These are phyloP conservation scores for Mola mola DNA, from an alignment of 2,113 vertebrate species.

Conservation along the genomic window DNA sequence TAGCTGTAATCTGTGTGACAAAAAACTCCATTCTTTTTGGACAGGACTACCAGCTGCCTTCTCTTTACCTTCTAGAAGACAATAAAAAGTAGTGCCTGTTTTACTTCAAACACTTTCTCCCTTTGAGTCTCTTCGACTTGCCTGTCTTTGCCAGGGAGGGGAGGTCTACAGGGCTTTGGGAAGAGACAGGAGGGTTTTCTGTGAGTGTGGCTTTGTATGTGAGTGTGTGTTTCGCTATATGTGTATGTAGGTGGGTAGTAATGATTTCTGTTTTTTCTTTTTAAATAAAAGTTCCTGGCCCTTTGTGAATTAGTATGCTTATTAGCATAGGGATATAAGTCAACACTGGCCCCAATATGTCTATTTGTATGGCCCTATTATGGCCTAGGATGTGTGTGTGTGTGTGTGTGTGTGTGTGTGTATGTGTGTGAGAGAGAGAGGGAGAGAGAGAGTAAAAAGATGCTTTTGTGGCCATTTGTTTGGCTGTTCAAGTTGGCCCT, in stretches of 20 bases:
- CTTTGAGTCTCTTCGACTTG: constrained; percentile 20
- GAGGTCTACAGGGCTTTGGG: constrained; percentile 59
- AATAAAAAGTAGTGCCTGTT: constrained; percentile 20
- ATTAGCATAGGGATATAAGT: constrained; percentile 83
- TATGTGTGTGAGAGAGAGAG: neutral
- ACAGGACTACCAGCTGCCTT: too few species aligned
- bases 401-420: constrained; percentile 12
- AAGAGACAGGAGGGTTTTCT: constrained; percentile 28
- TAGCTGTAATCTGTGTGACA: neutral
- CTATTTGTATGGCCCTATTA: constrained; percentile 64
- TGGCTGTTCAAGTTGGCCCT: too few species aligned
- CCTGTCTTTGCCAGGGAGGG: constrained; percentile 32
- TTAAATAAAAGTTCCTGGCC: constrained; percentile 36
- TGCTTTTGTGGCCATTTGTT: too few species aligned
- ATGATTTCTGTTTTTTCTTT: constrained; percentile 8
- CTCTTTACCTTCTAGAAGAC: constrained; percentile 2
- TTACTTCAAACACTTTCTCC: constrained; percentile 45
- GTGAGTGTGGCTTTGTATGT: constrained; percentile 16
- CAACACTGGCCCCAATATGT: constrained; percentile 79
- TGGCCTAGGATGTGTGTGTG: constrained; percentile 48
- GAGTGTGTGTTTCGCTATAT: constrained; percentile 2
- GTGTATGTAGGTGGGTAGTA: constrained; percentile 4
- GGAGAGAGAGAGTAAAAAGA: neutral
- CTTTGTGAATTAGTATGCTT: constrained; percentile 72
- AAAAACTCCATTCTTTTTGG: neutral